Evolutionary conservation across 1,140 invertebrate genomes (phyloP), one percentile per base, ranked within the genome.

Genomic region (Lordiphosa stackelbergi): DNA sequence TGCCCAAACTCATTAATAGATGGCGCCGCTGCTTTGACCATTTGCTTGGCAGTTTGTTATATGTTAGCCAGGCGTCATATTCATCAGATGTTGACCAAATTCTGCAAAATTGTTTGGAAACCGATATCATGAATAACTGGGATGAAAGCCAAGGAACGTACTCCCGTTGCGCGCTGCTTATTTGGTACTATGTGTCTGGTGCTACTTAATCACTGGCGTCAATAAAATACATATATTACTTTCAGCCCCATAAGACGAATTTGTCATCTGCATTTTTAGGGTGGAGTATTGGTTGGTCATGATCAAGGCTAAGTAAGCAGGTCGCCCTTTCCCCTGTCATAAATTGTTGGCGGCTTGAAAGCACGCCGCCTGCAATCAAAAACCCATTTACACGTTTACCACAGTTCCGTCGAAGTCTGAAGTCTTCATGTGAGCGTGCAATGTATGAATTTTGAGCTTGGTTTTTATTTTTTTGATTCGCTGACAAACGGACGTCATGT

Each of bases 311-410:
- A 68, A 63, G 55, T 31, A 31, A 31, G 28, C 6, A 31, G 28
- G 7, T 28, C 24, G 5, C 28, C 6, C 28, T 8, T 31, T 31
- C 28, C 28, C 28, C 28, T 7, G 28, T 51, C 28, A 41, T 38
- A 45, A 56, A 58, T 34, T 8, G 28, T 5, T 31, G 28, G 31
- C 24, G 41, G 41, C 40, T 56, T 62, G 68, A 46, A 60, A 65
- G 48, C 41, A 54, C 13, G 61, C 75, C 68, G 75, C 59, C 59
- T 57, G 77, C 72, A 81, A 81, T 81, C 71, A 75, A 81, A 79
- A 81, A 62, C 37, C 77, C 68, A 79, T 79, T 79, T 74, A 74
- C 75, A 81, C 72, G 75, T 79, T 61, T 53, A 63, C 31, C 51
- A 54, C 59, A 59, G 53, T 41, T 53, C 19, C 40, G 45, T 45